A percentile compares a stretch with the other conserved stretches of the same genome.
Evolutionary conservation across 2,113 vertebrate genomes (phyloP).

Genomic region (Eptesicus fuscus): DNA sequence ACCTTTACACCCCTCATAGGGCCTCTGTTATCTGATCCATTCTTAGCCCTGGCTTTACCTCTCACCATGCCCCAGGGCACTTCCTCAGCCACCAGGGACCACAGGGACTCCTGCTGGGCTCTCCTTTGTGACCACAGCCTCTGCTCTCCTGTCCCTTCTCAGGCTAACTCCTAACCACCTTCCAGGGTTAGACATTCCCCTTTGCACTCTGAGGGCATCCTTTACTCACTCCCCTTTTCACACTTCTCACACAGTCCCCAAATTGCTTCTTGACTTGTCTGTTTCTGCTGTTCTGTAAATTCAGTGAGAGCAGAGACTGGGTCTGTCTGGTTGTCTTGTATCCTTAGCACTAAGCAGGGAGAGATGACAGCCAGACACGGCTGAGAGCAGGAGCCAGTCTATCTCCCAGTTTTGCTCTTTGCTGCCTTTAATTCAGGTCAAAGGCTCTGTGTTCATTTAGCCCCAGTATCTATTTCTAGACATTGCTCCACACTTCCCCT

Average conservation of each 20-base stretch:
- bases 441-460: background rate
- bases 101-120: background rate
- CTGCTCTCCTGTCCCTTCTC: background rate
- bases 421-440: conserved; percentile 21
- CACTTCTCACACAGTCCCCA: background rate
- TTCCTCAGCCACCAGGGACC: background rate
- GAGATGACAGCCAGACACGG: background rate
- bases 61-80: background rate
- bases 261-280: background rate
- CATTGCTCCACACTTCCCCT: background rate
- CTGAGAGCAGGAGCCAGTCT: background rate
- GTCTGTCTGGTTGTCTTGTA: background rate
- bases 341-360: background rate
- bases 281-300: background rate
- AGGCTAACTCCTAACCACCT: background rate
- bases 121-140: background rate
- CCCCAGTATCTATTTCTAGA: background rate
- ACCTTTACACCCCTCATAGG: background rate
- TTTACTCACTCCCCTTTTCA: background rate
- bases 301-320: background rate
- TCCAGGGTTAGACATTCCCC: background rate
- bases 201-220: background rate
- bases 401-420: background rate
- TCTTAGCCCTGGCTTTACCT: background rate
- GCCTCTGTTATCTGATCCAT: background rate